These are phyloP conservation scores for Chymomyza costata DNA, from an alignment of 1,140 invertebrate genomes.

Conservation along the genomic window DNA sequence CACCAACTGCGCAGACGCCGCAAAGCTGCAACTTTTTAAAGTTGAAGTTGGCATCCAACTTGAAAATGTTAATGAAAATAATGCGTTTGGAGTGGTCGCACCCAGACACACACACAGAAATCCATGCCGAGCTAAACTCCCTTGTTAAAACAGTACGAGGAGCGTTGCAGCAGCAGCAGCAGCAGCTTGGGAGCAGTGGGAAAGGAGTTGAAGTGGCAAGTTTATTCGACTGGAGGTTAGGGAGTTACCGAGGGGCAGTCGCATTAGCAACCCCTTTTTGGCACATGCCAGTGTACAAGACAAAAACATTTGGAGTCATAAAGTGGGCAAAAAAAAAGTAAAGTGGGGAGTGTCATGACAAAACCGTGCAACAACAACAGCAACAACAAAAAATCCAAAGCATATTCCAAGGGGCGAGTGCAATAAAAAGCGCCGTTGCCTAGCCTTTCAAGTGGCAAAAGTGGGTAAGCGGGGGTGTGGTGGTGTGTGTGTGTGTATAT, in stretches of 20 bases:
- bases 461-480: too few species aligned
- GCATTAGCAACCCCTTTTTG: constrained; percentile 22
- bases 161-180: constrained; percentile 29
- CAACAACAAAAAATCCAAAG: constrained; percentile 49
- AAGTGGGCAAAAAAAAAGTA: constrained; percentile 64
- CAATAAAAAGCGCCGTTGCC: constrained; percentile 9
- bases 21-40: constrained; percentile 32
- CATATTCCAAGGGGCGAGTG: constrained; percentile 53
- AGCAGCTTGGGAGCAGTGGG: constrained; percentile 11
- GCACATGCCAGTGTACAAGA: constrained; percentile 1
- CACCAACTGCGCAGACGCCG: constrained; percentile 44
- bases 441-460: constrained; percentile 44
- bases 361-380: too few species aligned
- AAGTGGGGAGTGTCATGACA: constrained; percentile 44
- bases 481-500: constrained; percentile 6
- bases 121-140: background rate
- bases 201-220: too few species aligned
- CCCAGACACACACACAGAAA: constrained; percentile 4
- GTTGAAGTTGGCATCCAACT: constrained; percentile 36
- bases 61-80: constrained; percentile 66
- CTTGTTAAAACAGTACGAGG: too few species aligned
- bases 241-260: too few species aligned
- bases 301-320: constrained; percentile 51
- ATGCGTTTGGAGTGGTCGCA: constrained; percentile 32
- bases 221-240: too few species aligned